Evolutionary conservation across 2,113 vertebrate species (phyloP).

Genomic region (Taurulus bubalis): DNA sequence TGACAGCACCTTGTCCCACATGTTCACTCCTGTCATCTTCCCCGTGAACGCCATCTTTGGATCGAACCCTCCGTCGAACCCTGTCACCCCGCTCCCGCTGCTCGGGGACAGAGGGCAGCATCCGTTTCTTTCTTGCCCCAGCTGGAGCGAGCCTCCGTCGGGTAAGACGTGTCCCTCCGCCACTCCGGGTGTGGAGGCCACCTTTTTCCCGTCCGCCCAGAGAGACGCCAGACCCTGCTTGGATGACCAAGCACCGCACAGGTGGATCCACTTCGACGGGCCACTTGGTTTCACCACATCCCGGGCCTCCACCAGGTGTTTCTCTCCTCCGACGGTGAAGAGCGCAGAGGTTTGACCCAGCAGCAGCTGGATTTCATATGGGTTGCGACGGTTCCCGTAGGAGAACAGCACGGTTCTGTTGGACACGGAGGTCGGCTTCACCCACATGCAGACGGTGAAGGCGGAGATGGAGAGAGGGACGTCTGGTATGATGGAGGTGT

Average conservation of each 20-base stretch:
- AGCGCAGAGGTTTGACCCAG: slow-evolving; percentile 79
- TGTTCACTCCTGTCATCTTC: slow-evolving; percentile 93
- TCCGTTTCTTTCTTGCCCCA: slow-evolving; percentile 93
- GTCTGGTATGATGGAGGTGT: slow-evolving; percentile 85
- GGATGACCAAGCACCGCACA: slow-evolving; percentile 91
- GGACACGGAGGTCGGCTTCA: slow-evolving; percentile 86
- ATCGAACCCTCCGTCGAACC: slow-evolving; percentile 85
- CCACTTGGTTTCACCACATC: slow-evolving; percentile 64
- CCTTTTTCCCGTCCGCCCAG: slow-evolving; percentile 86
- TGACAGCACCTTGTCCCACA: slow-evolving; percentile 90
- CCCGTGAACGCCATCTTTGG: slow-evolving; percentile 89
- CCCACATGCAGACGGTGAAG: slow-evolving; percentile 93
- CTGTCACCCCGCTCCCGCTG: slow-evolving; percentile 79
- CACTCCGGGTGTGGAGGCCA: slow-evolving; percentile 66
- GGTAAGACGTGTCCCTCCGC: slow-evolving; percentile 85
- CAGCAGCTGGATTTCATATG: slow-evolving; percentile 92
- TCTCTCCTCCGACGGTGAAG: slow-evolving; percentile 85
- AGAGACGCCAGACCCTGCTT: slow-evolving; percentile 82
- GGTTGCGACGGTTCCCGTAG: slow-evolving; percentile 90
- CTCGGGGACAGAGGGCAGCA: slow-evolving; percentile 47
- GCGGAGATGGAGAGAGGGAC: slow-evolving; percentile 80
- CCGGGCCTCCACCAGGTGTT: slow-evolving; percentile 81
- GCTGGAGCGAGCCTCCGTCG: slow-evolving; percentile 87
- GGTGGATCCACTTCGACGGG: slow-evolving; percentile 85
- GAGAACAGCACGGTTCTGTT: slow-evolving; percentile 94